Conservation (phyloP, 2,113 vertebrate species). For the Chrysemys picta region DNA sequence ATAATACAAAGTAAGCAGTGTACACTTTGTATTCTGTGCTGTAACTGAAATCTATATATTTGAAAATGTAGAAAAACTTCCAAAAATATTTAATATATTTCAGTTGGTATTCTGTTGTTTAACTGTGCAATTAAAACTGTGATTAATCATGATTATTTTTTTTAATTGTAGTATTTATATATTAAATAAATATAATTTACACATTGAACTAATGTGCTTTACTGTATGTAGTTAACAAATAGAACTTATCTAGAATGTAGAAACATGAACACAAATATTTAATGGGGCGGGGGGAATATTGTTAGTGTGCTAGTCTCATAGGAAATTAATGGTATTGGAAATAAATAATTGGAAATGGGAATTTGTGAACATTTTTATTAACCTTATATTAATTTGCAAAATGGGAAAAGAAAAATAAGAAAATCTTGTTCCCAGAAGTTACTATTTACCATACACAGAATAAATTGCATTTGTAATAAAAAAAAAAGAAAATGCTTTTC, state of each 20-base stretch:
- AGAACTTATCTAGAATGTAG: constrained; percentile 54
- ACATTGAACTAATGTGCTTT: not conserved
- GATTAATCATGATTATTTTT: too few species aligned
- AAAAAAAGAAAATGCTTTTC: constrained; percentile 15
- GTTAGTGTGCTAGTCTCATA: constrained; percentile 63
- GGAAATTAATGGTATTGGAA: constrained; percentile 75
- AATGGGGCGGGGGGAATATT: constrained; percentile 59
- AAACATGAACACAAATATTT: constrained; percentile 61
- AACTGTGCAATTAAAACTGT: too few species aligned
- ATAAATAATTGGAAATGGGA: constrained; percentile 80
- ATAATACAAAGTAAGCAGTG: too few species aligned
- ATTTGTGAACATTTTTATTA: constrained; percentile 77
- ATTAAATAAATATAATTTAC: not conserved
- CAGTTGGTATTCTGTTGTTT: too few species aligned
- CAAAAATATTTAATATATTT: too few species aligned
- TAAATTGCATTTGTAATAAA: constrained; percentile 50
- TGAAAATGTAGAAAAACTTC: too few species aligned
- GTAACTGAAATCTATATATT: too few species aligned
- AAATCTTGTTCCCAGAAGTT: constrained; percentile 59
- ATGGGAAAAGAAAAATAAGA: constrained; percentile 59
- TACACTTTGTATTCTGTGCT: too few species aligned
- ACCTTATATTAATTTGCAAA: constrained; percentile 77
- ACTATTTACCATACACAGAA: constrained; percentile 32
- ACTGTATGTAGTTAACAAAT: constrained; percentile 35
- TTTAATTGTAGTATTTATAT: too few species aligned